Evolutionary conservation across 2,113 vertebrate species (phyloP).

Genomic region (Enhydra lutris): DNA sequence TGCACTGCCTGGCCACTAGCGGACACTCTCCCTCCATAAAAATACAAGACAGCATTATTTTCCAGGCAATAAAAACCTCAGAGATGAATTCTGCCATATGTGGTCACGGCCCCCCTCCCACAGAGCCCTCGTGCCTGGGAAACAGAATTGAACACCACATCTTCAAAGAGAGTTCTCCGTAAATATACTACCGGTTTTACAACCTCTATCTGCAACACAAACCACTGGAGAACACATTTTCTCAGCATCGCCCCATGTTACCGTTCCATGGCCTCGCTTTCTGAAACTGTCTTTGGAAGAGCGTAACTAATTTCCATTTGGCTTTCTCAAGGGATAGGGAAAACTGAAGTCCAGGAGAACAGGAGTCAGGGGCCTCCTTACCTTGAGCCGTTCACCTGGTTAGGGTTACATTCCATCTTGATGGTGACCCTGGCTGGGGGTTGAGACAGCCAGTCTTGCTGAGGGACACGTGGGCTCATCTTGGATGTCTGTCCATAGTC

Average conservation of each 20-base stretch:
- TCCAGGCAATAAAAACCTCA: not conserved
- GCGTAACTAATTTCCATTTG: rapidly evolving
- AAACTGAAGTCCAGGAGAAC: not conserved
- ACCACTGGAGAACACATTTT: not conserved
- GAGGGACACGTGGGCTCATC: conserved; percentile 90
- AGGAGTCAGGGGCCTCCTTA: conserved; percentile 63
- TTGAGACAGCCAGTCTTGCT: conserved; percentile 90
- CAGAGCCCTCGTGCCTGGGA: not conserved
- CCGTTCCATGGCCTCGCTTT: rapidly evolving
- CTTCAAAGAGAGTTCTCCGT: conserved; percentile 36
- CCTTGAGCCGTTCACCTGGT: conserved; percentile 90
- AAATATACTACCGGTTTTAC: not conserved
- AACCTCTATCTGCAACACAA: not conserved
- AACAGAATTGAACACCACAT: not conserved
- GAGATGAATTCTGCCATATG: not conserved
- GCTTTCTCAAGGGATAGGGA: not conserved
- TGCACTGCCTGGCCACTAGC: not conserved
- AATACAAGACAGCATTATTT: not conserved
- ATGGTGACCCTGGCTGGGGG: conserved; percentile 88
- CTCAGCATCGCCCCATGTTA: rapidly evolving
- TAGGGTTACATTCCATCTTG: conserved; percentile 92
- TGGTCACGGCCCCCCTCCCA: not conserved
- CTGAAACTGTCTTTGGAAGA: not conserved
- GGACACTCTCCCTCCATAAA: not conserved
- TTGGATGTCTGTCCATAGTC: conserved; percentile 91